Conservation (phyloP, 2,797 vertebrate genomes). For the Mus caroli region DNA sequence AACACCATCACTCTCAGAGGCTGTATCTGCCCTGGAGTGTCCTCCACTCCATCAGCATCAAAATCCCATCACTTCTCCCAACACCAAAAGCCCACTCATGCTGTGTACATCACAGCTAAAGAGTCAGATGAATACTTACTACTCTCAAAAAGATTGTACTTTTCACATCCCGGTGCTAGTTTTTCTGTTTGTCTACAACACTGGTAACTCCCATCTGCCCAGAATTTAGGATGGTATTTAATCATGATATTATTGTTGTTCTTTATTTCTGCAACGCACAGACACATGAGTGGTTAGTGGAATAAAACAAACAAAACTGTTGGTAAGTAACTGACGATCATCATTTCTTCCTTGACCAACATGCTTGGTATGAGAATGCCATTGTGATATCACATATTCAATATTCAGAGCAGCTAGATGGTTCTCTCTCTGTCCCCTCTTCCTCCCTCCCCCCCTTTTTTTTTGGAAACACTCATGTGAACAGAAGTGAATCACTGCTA, state of each 20-base stretch:
- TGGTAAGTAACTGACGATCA: not conserved
- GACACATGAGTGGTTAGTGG: conserved; percentile 56
- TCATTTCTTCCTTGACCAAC: not conserved
- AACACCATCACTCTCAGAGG: conserved; percentile 34
- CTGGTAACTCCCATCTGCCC: conserved; percentile 95
- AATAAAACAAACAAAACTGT: not conserved
- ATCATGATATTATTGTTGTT: conserved; percentile 92
- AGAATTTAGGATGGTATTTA: conserved; percentile 97
- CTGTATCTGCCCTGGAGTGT: not conserved
- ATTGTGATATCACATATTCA: not conserved
- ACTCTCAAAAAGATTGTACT: conserved; percentile 94
- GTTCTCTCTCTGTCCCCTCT: not conserved
- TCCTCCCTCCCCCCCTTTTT: not conserved
- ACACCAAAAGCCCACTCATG: not conserved
- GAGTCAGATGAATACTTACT: conserved; percentile 88
- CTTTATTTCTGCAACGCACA: conserved; percentile 92
- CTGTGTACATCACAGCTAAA: not conserved
- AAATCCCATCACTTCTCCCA: conserved; percentile 15
- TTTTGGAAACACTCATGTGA: not conserved
- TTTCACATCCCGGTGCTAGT: conserved; percentile 94
- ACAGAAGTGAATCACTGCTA: not conserved
- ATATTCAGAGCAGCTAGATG: not conserved
- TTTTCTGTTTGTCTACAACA: conserved; percentile 97
- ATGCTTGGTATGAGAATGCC: not conserved
- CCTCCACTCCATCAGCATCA: not conserved